These are phyloP conservation scores for Monopterus albus DNA, from an alignment of 2,113 vertebrate species.

Conservation along the genomic window DNA sequence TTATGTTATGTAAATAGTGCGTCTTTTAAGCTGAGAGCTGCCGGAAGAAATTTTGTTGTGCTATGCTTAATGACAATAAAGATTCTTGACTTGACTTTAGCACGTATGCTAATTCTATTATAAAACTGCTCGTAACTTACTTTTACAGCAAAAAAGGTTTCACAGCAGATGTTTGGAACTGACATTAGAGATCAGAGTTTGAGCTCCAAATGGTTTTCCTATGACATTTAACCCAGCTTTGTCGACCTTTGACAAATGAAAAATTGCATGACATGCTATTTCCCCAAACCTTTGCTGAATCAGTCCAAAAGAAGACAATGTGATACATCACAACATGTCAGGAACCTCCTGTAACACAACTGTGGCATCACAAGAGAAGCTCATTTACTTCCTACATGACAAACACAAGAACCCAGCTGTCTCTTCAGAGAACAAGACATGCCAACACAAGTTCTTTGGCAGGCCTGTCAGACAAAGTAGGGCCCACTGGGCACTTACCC, in stretches of 20 bases:
- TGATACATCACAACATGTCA: conserved; percentile 55
- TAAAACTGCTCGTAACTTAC: conserved; percentile 12
- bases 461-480: conserved; percentile 44
- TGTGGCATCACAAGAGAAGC: neutral
- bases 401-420: conserved; percentile 42
- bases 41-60: no score
- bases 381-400: conserved; percentile 36
- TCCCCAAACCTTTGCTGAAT: conserved; percentile 38
- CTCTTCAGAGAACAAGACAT: conserved; percentile 70
- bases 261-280: conserved; percentile 56
- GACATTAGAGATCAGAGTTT: conserved; percentile 36
- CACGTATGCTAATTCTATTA: conserved; percentile 4
- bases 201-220: conserved; percentile 47
- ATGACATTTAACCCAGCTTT: conserved; percentile 9
- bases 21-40: no score
- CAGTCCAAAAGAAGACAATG: conserved; percentile 36
- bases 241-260: conserved; percentile 32
- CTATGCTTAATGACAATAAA: no score
- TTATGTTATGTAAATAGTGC: no score
- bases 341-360: conserved; percentile 44
- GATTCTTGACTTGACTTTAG: no score
- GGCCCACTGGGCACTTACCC: conserved; percentile 54
- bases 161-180: conserved; percentile 45
- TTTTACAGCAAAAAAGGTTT: conserved; percentile 15
- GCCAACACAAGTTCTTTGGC: conserved; percentile 57